Conservation (phyloP, 2,797 vertebrate genomes). For the Eupleurogrammus muticus region DNA sequence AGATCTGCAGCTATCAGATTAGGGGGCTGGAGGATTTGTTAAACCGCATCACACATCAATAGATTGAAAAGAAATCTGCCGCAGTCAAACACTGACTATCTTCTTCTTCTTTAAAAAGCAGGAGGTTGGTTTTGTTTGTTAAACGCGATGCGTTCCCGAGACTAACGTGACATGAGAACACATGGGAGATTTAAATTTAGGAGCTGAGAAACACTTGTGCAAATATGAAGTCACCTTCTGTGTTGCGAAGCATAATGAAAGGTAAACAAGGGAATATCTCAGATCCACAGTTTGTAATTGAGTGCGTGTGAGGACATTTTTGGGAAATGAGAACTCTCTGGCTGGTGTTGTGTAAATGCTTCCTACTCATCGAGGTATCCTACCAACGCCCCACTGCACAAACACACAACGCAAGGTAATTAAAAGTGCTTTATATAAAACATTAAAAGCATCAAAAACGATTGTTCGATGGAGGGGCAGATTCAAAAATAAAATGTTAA, state of each 20-base stretch:
- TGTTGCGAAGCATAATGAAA: constrained; percentile 22
- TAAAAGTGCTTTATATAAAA: no score
- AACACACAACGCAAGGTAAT: no score
- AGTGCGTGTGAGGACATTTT: neutral
- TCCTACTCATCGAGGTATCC: no score
- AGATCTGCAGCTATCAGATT: constrained; percentile 45
- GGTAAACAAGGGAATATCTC: constrained; percentile 17
- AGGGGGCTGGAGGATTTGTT: constrained; percentile 39
- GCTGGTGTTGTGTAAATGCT: no score
- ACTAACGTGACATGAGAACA: constrained; percentile 13
- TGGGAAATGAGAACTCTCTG: neutral
- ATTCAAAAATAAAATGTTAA: no score
- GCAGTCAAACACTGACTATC: constrained; percentile 30
- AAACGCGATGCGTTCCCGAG: neutral
- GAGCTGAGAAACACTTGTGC: constrained; percentile 2
- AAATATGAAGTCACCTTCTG: constrained; percentile 5
- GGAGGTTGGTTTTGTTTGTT: constrained; percentile 12
- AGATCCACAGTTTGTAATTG: neutral
- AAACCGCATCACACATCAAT: constrained; percentile 27
- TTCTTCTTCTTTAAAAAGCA: constrained; percentile 1
- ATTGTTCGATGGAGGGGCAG: no score
- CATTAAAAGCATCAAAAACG: no score
- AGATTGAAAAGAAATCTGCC: constrained; percentile 32
- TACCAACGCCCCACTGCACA: no score
- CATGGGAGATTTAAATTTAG: constrained; percentile 22